Evolutionary conservation across 2,113 vertebrate genomes (phyloP).

Genomic region (Tiliqua scincoides): DNA sequence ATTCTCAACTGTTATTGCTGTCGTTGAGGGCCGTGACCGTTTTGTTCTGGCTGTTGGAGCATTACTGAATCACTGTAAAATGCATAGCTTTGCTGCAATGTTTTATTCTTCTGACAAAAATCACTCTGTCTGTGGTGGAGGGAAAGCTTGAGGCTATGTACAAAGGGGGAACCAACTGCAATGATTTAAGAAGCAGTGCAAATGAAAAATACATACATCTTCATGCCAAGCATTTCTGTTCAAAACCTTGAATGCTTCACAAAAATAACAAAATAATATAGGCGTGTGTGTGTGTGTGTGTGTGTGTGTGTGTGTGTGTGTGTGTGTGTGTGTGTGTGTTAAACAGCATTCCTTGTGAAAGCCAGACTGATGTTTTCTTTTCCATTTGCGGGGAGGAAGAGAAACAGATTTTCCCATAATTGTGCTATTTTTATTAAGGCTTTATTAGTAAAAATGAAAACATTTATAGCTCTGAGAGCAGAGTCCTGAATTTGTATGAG

Average conservation of each 20-base stretch:
- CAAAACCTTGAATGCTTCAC: neutral
- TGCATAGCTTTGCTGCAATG: neutral
- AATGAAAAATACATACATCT: neutral
- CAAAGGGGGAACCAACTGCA: neutral
- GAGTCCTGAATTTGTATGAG: neutral
- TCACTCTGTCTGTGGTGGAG: neutral
- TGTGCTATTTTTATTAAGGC: constrained; percentile 49
- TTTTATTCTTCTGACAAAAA: constrained; percentile 29
- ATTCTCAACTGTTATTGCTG: neutral
- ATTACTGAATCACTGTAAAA: neutral
- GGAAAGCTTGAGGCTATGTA: neutral
- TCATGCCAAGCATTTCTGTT: neutral
- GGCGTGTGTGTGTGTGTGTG: accelerated
- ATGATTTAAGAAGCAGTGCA: neutral
- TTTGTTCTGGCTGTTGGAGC: neutral
- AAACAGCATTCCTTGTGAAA: constrained; percentile 29
- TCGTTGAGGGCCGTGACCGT: neutral
- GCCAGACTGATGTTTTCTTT: constrained; percentile 54
- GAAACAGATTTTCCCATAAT: constrained; percentile 45
- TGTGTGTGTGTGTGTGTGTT: accelerated
- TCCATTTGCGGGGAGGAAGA: constrained; percentile 29
- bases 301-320: neutral
- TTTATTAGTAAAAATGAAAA: constrained; percentile 16
- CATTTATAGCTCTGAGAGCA: neutral
- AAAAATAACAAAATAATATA: constrained; percentile 45